phyloP scores from a whole-genome alignment of 64 coral and sea anemone species.

The Stichodactyla helianthus region DNA sequence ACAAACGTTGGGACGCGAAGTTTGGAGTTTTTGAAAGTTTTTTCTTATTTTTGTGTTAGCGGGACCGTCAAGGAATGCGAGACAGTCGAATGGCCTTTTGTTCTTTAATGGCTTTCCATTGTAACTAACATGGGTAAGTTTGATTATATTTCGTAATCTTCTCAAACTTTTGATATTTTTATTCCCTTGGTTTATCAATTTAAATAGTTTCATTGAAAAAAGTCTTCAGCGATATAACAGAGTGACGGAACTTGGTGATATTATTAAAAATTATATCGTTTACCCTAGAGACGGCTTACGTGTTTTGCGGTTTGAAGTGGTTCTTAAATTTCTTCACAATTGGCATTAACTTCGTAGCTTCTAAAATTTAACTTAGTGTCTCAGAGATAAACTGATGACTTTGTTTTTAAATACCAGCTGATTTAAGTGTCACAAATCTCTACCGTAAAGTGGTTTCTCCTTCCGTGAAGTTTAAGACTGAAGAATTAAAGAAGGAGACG shows the following conservation, averaged over 20 bases:
- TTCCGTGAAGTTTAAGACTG: slow-evolving; percentile 39
- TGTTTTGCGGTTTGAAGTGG: neutral
- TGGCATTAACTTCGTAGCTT: neutral
- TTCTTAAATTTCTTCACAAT: neutral
- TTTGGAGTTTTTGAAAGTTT: neutral
- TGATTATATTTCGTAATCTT: slow-evolving; percentile 11
- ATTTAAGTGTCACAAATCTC: slow-evolving; percentile 23
- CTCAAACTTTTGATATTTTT: neutral
- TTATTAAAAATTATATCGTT: neutral
- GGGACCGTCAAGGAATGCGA: neutral
- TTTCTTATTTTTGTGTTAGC: neutral
- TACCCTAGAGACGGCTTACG: neutral
- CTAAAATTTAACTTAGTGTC: neutral
- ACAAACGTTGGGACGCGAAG: neutral
- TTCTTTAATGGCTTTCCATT: slow-evolving; percentile 4
- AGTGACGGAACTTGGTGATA: neutral
- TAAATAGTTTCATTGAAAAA: neutral
- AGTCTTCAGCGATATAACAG: neutral
- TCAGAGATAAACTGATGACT: neutral
- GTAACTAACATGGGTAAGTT: slow-evolving; percentile 23
- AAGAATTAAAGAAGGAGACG: slow-evolving; percentile 41
- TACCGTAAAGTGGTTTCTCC: slow-evolving; percentile 53
- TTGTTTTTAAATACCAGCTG: slow-evolving; percentile 7
- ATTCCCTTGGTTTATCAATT: neutral
- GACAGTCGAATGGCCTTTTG: slow-evolving; percentile 1